These are phyloP conservation scores for Ophioninae sp. DNA, from an alignment of 2,888 invertebrate species.

Conservation along the genomic window DNA sequence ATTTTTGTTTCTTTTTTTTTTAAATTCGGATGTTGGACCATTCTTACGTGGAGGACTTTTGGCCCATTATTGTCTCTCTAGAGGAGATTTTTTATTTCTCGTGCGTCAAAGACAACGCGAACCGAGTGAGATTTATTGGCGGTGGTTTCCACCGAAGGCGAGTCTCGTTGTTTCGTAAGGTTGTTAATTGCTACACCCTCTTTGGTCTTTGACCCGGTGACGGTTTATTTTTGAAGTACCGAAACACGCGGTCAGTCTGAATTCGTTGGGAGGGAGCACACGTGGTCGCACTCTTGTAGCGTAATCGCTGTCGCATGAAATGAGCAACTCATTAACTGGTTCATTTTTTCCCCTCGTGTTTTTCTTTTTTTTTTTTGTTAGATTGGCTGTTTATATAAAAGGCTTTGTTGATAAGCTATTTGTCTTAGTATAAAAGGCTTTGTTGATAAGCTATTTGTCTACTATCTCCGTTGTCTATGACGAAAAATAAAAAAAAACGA, in stretches of 20 bases:
- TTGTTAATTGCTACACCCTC: conserved; percentile 24
- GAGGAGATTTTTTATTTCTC: not conserved
- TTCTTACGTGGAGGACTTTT: not conserved
- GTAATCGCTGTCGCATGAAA: not conserved
- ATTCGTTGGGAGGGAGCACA: conserved; percentile 1
- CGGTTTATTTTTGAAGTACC: conserved; percentile 28
- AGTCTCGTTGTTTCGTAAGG: conserved; percentile 1
- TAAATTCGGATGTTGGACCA: not conserved
- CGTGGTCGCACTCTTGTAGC: not conserved
- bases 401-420: conserved; percentile 4
- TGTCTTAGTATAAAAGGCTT: not conserved
- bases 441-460: not conserved
- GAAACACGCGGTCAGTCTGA: not conserved
- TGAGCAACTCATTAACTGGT: not conserved
- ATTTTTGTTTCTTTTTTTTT: not conserved
- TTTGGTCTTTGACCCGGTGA: conserved; percentile 37
- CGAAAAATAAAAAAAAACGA: too few relatives aligned
- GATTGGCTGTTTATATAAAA: not conserved
- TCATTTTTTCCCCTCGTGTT: not conserved
- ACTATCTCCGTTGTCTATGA: too few relatives aligned
- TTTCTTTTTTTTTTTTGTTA: not conserved
- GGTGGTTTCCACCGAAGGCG: conserved; percentile 4
- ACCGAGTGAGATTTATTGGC: not conserved
- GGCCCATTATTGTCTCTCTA: not conserved
- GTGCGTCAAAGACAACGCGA: not conserved